Evolutionary conservation across 1,140 invertebrate genomes (phyloP).

Genomic region (Luehdorfia chinensis): DNA sequence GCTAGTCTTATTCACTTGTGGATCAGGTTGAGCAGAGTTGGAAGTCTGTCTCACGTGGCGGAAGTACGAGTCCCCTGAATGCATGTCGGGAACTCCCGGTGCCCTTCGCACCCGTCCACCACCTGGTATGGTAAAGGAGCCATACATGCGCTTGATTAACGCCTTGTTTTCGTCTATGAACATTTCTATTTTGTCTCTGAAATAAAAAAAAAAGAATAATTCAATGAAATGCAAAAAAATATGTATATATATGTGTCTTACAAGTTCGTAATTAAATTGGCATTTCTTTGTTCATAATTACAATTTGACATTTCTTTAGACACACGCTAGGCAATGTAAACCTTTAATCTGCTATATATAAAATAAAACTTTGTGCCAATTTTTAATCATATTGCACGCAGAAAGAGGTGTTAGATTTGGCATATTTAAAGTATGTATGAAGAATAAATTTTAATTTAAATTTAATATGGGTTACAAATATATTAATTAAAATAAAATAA

Average conservation of each 20-base stretch:
- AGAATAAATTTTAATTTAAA: no score
- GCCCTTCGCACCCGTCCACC: slow-evolving; percentile 72
- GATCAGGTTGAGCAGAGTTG: slow-evolving; percentile 44
- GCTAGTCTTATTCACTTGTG: slow-evolving; percentile 51
- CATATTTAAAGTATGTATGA: no score
- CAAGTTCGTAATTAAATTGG: no score
- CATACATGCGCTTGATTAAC: slow-evolving; percentile 94
- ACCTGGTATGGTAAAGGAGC: slow-evolving; percentile 83
- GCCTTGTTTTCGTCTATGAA: slow-evolving; percentile 97
- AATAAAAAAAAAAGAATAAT: slow-evolving; percentile 43
- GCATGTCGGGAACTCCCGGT: slow-evolving; percentile 76
- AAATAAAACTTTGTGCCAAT: no score
- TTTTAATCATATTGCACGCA: no score
- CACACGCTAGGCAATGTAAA: no score
- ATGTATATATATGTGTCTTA: not conserved
- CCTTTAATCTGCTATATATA: no score
- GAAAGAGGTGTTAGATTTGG: no score
- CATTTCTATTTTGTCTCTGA: slow-evolving; percentile 90
- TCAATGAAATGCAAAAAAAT: not conserved
- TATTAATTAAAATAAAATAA: no score
- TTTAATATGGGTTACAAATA: no score
- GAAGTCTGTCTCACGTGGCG: slow-evolving; percentile 47
- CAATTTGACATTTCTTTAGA: no score
- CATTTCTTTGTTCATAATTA: no score
- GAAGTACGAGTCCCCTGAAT: slow-evolving; percentile 63